phyloP scores from a whole-genome alignment of 2,888 invertebrate genomes.

The Sesamia inferens region DNA sequence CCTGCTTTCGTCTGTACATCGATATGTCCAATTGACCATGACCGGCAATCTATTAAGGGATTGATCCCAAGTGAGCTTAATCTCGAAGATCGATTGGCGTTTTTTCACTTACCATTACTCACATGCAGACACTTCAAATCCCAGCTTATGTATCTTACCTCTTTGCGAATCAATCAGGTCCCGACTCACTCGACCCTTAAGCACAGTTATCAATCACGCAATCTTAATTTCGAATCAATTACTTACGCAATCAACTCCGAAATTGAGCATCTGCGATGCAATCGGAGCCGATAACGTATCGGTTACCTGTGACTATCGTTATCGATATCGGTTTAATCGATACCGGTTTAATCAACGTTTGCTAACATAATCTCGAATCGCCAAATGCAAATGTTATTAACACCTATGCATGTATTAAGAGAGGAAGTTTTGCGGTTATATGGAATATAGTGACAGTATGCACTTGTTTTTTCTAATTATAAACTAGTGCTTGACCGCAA shows the following conservation, averaged over 20 bases:
- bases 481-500: too few species aligned
- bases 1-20: too few species aligned
- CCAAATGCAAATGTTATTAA: conserved; percentile 36
- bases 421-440: background rate
- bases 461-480: too few species aligned
- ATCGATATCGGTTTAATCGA: conserved; percentile 2
- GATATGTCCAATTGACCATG: too few species aligned
- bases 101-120: background rate
- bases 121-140: conserved; percentile 4
- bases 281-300: conserved; percentile 36
- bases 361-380: conserved; percentile 32
- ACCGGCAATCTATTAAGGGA: background rate
- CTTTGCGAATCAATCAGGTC: background rate
- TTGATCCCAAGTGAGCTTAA: conserved; percentile 1
- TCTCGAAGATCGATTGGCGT: conserved; percentile 1
- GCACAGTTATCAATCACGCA: conserved; percentile 36
- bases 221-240: conserved; percentile 44
- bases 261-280: conserved; percentile 57
- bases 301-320: conserved; percentile 23
- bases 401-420: conserved; percentile 12
- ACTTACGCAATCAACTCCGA: conserved; percentile 33
- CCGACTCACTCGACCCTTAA: conserved; percentile 6
- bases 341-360: conserved; percentile 36
- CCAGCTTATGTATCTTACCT: conserved; percentile 3
- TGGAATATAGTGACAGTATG: too few species aligned